Evolutionary conservation across 30 jellyfish, hydroid and myxozoan species (phyloP), one percentile per base, ranked within the genome.

Genomic region (Catostylus mosaicus): DNA sequence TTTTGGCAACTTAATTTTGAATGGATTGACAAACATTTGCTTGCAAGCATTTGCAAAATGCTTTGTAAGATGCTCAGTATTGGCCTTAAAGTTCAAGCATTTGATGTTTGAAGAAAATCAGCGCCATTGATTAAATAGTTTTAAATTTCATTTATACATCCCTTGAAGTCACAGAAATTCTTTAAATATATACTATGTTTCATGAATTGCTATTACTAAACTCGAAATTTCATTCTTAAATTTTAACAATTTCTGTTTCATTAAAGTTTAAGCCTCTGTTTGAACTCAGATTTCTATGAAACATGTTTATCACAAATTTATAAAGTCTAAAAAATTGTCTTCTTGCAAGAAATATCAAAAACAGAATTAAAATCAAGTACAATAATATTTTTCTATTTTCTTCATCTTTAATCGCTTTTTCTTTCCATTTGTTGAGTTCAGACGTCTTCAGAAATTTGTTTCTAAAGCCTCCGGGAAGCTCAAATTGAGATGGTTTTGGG

Each of bases 401-500:
- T 32, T 71, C 56, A 60, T 37, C 67, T 40, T 60, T 37, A n/a
- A n/a, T 35, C 38, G 36, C 85, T 19, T 83, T 57, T 16, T 33
- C 67, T 67, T 63, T 66, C 90, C 90, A 80, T 30, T 31, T 6
- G 20, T 34, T 71, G 30, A 83, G 83, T 22, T 54, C 93, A 14
- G 75, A 76, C 0, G 72, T 38, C 30, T 75, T 56, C 66, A 82
- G 66, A 75, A 87, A 93, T 50, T 61, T 60, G 88, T 93, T 93
- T 43, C 96, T 57, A 31, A 38, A 77, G 1, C 67, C 63, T 14
- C 66, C 37, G n/a, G 85, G 86, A 16, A 93, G 94, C 45, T 93
- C 98, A 65, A 93, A 93, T 67, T 93, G 98, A 20, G 98, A 93
- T n/a, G 91, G 93, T 66, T 63, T 77, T 6, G 98, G 98, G 70